Conservation (phyloP, 2,113 vertebrate genomes). For the Budorcas taxicolor region DNA sequence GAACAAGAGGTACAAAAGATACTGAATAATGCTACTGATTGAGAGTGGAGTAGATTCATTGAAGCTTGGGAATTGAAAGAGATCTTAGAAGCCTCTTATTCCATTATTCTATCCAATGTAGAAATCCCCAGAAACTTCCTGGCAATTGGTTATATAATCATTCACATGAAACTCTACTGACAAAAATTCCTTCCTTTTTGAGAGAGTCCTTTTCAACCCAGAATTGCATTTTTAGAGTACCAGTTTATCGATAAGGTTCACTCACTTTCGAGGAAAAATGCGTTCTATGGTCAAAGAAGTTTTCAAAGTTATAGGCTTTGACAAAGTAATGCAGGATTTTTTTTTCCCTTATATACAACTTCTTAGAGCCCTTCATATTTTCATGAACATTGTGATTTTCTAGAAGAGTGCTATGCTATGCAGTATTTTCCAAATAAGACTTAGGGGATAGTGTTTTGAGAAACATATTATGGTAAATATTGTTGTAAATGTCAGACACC, state of each 20-base stretch:
- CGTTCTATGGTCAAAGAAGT: neutral
- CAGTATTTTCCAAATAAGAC: neutral
- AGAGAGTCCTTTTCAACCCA: neutral
- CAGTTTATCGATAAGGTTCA: neutral
- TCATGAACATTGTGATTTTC: neutral
- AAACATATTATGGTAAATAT: neutral
- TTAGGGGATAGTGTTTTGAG: neutral
- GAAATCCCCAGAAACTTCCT: neutral
- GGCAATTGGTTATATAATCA: neutral
- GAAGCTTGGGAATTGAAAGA: constrained; percentile 3
- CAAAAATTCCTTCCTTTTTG: neutral
- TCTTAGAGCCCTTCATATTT: neutral
- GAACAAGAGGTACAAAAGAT: neutral
- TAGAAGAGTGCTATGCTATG: neutral
- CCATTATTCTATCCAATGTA: neutral
- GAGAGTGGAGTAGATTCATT: neutral
- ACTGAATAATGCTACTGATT: neutral
- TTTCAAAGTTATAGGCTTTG: neutral
- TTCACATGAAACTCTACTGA: neutral
- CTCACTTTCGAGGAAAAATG: neutral
- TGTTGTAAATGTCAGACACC: neutral
- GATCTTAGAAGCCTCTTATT: neutral
- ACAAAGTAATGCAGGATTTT: neutral
- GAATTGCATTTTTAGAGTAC: neutral
- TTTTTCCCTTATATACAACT: neutral